A percentile compares a stretch with the other conserved stretches of the same genome.
These are phyloP conservation scores for Cyphomyrmex costatus DNA, from an alignment of 1,140 invertebrate genomes.

Conservation along the genomic window DNA sequence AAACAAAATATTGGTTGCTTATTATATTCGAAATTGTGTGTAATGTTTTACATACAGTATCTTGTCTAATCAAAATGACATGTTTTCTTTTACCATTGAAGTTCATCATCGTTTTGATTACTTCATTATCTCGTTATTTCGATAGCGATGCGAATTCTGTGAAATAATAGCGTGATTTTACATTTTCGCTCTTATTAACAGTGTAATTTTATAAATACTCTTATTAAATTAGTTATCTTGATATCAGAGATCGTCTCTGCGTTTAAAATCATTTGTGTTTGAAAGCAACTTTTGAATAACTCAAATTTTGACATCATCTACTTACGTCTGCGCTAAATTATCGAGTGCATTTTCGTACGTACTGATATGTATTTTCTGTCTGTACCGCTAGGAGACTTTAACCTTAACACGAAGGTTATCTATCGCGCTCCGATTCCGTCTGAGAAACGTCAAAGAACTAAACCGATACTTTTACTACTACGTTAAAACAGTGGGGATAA, in stretches of 20 bases:
- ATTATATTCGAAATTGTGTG: background rate
- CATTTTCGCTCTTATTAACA: constrained; percentile 41
- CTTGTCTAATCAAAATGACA: background rate
- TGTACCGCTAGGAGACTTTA: constrained; percentile 26
- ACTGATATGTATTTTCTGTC: background rate
- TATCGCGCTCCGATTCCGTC: constrained; percentile 51
- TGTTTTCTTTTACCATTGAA: background rate
- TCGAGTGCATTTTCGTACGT: constrained; percentile 30
- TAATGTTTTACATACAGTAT: background rate
- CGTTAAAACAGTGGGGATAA: background rate
- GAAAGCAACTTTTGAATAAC: constrained; percentile 28
- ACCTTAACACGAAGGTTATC: constrained; percentile 58
- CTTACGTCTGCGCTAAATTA: constrained; percentile 4
- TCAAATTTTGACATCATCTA: constrained; percentile 21
- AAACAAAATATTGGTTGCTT: background rate
- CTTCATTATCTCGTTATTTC: background rate
- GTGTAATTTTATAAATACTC: constrained; percentile 44
- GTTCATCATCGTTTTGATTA: constrained; percentile 2
- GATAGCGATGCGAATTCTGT: background rate
- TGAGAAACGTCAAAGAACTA: constrained; percentile 29
- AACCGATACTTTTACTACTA: constrained; percentile 27
- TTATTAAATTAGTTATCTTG: constrained; percentile 47
- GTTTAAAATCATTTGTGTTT: constrained; percentile 34
- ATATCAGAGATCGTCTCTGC: constrained; percentile 7
- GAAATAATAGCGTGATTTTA: constrained; percentile 21